Evolutionary conservation across 2,888 invertebrate species (phyloP).

Genomic region (Drosophila pseudotakahashii): DNA sequence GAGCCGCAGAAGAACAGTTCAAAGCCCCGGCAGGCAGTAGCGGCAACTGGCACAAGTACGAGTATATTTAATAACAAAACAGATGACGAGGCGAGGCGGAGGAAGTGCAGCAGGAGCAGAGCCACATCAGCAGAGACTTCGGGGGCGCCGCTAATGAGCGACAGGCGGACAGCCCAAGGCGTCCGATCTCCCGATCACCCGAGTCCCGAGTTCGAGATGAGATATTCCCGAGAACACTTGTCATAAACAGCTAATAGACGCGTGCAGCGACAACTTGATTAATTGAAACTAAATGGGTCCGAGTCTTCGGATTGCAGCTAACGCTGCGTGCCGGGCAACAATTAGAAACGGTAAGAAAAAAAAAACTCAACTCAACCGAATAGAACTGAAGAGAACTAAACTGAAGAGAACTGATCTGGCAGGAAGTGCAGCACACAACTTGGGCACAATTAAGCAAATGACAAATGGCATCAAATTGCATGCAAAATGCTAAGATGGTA

Average conservation of each 20-base stretch:
- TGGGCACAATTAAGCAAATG: conserved; percentile 76
- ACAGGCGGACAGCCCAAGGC: conserved; percentile 30
- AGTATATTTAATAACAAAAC: conserved; percentile 50
- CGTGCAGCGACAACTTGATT: conserved; percentile 78
- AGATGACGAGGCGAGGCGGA: neutral
- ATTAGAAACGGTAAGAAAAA: conserved; percentile 68
- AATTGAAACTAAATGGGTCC: conserved; percentile 76
- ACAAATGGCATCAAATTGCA: conserved; percentile 78
- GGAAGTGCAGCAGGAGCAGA: conserved; percentile 5
- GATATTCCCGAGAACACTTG: conserved; percentile 34
- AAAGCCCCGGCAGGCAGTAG: conserved; percentile 66
- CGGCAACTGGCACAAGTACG: conserved; percentile 68
- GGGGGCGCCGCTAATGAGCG: conserved; percentile 76
- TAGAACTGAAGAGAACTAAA: conserved; percentile 3
- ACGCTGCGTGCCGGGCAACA: conserved; percentile 66
- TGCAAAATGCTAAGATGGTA: conserved; percentile 65
- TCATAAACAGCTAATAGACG: conserved; percentile 79
- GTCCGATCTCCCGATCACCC: neutral
- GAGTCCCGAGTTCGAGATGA: neutral
- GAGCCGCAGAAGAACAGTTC: conserved; percentile 35
- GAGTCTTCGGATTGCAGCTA: conserved; percentile 19
- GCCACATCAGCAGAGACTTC: conserved; percentile 44
- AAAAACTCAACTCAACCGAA: conserved; percentile 4
- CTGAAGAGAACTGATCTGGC: conserved; percentile 12
- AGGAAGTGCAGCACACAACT: conserved; percentile 50